Base-by-base conservation (phyloP, 2,797 vertebrate genomes). In the Euthynnus affinis region DNA sequence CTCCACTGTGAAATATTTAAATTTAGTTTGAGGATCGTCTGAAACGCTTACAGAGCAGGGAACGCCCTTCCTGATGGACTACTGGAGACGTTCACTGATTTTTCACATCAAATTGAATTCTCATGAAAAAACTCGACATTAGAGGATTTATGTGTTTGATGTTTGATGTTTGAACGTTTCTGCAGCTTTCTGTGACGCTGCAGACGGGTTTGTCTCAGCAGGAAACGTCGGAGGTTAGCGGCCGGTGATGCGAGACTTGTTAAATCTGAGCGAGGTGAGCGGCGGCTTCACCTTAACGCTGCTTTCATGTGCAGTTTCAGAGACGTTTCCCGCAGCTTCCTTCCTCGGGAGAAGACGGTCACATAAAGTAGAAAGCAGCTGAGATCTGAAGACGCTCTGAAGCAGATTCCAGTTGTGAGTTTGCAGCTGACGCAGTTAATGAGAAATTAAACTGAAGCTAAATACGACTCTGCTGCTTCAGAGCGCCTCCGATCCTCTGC, bases 391-490 rank as follows among this genome's bases (percentile, higher is more conserved):
- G 3, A 0, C 20, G 29, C 80, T 86, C 76, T 29, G 53, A 68
- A 9, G 63, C 49, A 20, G 67, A 5, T 81, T 80, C 58, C 75
- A 71, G 80, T 63, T 68, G 49, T 20, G 1, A 5, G 44, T n/a
- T 71, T 71, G 56, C 70, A 59, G 74, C 40, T 48, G 49, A 37
- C 34, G 48, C 37, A 23, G 56, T 9, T 20, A 12, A 70, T 15
- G 71, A 57, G 48, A 69, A 61, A 61, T 48, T 4, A 46, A 0
- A 8, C n/a, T n/a, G 72, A 71, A 57, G 76, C 76, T 57, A 58
- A 62, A 46, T 25, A 4, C 14, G 46, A 25, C 2, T 3, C 9
- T 59, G 1, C 44, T 70, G 9, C 23, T 0, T 65, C 53, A 27
- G 82, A 81, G 65, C 13, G 57, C 1, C 34, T 1, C 0, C 3